Conservation (phyloP, 2,888 invertebrate species). For the Spodoptera exigua region DNA sequence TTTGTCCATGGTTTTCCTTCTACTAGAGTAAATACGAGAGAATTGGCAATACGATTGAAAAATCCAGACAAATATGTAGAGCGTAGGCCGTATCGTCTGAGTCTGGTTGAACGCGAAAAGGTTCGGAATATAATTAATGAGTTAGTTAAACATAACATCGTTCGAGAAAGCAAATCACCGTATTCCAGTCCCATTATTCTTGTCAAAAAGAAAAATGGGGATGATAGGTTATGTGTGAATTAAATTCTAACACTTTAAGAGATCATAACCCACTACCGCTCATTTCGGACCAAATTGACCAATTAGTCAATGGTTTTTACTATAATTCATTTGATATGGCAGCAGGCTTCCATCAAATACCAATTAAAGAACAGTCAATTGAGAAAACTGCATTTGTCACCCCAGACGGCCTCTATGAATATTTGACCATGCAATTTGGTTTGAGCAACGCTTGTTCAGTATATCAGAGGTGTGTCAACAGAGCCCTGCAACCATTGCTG, state of each 20-base stretch:
- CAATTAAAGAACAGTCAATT: background rate
- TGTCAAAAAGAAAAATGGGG: constrained; percentile 60
- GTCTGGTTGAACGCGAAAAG: constrained; percentile 58
- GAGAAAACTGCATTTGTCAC: constrained; percentile 12
- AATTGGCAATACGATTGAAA: constrained; percentile 44
- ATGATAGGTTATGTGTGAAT: constrained; percentile 41
- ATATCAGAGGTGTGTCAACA: constrained; percentile 18
- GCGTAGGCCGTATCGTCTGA: constrained; percentile 58
- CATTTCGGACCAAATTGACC: constrained; percentile 18
- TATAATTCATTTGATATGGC: constrained; percentile 13
- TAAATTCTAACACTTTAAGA: constrained; percentile 35
- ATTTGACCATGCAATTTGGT: constrained; percentile 19
- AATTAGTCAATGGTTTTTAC: constrained; percentile 7
- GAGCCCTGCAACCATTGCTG: constrained; percentile 3
- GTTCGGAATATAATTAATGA: constrained; percentile 55
- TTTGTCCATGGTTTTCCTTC: constrained; percentile 56
- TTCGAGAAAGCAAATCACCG: too few relatives aligned
- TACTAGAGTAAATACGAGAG: constrained; percentile 57
- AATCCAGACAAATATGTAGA: constrained; percentile 54
- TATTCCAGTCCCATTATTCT: constrained; percentile 59
- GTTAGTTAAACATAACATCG: constrained; percentile 57
- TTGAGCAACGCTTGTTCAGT: constrained; percentile 15
- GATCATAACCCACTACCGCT: constrained; percentile 16
- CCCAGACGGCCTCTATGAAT: constrained; percentile 13
- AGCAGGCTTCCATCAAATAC: constrained; percentile 14